Evolutionary conservation across 1,140 invertebrate species (phyloP).

Genomic region (Rhopalosiphum maidis): DNA sequence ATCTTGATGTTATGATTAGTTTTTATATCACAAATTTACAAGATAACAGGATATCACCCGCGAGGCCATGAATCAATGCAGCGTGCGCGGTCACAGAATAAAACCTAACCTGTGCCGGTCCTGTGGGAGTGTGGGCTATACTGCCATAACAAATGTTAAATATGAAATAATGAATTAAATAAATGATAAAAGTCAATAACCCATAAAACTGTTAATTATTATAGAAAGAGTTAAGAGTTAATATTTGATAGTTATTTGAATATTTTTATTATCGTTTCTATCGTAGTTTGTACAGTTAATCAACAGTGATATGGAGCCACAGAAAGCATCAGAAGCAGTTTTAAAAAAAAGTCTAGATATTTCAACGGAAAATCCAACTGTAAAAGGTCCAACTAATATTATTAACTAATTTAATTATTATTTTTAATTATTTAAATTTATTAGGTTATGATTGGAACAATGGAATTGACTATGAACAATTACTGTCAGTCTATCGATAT

Average conservation of each 20-base stretch:
- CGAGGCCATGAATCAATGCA: no score
- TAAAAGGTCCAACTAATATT: neutral
- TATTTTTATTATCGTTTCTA: neutral
- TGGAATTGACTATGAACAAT: constrained; percentile 84
- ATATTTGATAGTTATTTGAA: neutral
- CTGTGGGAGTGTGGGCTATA: no score
- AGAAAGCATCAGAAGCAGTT: constrained; percentile 47
- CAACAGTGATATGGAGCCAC: neutral
- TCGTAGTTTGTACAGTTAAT: neutral
- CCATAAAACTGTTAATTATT: no score
- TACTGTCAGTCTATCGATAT: constrained; percentile 80
- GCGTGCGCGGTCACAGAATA: no score
- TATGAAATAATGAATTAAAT: no score
- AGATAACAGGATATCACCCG: no score
- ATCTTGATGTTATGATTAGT: no score
- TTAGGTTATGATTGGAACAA: constrained; percentile 91
- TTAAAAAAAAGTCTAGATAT: constrained; percentile 47
- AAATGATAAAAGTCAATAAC: no score
- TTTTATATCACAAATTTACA: no score
- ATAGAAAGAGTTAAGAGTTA: no score
- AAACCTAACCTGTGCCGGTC: no score
- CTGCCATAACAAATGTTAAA: no score
- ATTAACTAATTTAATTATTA: neutral
- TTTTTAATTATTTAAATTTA: neutral
- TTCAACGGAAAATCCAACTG: constrained; percentile 18